phyloP scores from a whole-genome alignment of 2,113 vertebrate species.

The Plestiodon gilberti region DNA sequence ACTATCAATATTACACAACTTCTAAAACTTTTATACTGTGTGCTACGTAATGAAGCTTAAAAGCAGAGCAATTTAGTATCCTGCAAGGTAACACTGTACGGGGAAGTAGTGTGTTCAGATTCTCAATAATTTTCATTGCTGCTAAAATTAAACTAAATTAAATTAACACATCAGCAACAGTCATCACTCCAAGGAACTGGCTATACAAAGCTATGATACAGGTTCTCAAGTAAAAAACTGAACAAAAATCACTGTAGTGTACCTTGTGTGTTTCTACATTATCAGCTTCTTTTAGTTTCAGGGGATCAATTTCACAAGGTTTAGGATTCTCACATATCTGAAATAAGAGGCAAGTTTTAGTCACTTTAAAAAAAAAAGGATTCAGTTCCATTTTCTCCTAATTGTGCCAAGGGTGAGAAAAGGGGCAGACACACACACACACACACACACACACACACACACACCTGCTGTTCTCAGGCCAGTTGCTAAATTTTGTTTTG shows the following conservation, averaged over 20 bases:
- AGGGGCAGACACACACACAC: neutral
- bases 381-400: neutral
- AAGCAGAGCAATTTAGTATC: neutral
- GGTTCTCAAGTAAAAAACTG: neutral
- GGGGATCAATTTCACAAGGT: conserved; percentile 95
- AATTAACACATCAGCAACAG: neutral
- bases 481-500: neutral
- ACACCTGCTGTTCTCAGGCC: neutral
- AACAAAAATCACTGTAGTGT: conserved; percentile 18
- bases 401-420: neutral
- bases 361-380: neutral
- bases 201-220: neutral
- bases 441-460: neutral
- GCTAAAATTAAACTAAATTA: neutral
- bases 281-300: conserved; percentile 94
- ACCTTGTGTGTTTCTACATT: conserved; percentile 95
- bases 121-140: neutral
- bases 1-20: neutral
- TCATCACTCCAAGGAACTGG: neutral
- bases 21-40: neutral
- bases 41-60: neutral
- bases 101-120: neutral
- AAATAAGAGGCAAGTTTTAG: conserved; percentile 44
- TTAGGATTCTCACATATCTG: conserved; percentile 96
- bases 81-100: neutral